These are phyloP conservation scores for Phalacrocorax aristotelis DNA, from an alignment of 2,113 vertebrate genomes.

Conservation along the genomic window DNA sequence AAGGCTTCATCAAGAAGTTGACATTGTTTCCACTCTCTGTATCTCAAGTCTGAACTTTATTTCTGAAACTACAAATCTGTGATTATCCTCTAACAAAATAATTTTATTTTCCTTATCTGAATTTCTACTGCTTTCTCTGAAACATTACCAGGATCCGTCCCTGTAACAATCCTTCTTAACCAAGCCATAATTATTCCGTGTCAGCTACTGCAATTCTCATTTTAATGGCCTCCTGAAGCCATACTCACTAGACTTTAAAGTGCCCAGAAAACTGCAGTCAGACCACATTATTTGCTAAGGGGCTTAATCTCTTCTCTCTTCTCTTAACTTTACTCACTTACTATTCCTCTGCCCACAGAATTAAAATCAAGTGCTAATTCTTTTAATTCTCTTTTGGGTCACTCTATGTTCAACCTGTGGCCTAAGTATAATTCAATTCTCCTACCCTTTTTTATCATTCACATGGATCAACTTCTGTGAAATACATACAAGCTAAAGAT, in stretches of 20 bases:
- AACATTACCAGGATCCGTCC: background rate
- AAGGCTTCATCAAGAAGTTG: background rate
- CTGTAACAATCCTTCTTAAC: background rate
- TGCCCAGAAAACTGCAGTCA: background rate
- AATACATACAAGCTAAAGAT: background rate
- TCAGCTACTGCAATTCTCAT: background rate
- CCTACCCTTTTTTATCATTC: background rate
- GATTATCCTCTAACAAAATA: background rate
- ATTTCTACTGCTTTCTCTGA: background rate
- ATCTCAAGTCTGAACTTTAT: background rate
- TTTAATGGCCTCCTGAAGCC: background rate
- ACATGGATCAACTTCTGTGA: background rate
- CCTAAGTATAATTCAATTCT: background rate
- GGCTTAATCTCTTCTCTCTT: background rate
- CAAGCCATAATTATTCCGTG: constrained; percentile 3
- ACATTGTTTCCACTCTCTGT: background rate
- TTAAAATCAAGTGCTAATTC: background rate
- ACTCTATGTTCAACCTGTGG: background rate
- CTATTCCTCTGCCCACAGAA: background rate
- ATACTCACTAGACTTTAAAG: background rate
- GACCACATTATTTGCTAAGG: background rate
- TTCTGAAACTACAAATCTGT: background rate
- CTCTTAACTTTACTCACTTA: background rate
- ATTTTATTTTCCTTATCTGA: background rate
- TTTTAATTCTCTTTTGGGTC: background rate